Base-by-base conservation (phyloP, 2,797 vertebrate species). In the Rhinophrynus dorsalis region DNA sequence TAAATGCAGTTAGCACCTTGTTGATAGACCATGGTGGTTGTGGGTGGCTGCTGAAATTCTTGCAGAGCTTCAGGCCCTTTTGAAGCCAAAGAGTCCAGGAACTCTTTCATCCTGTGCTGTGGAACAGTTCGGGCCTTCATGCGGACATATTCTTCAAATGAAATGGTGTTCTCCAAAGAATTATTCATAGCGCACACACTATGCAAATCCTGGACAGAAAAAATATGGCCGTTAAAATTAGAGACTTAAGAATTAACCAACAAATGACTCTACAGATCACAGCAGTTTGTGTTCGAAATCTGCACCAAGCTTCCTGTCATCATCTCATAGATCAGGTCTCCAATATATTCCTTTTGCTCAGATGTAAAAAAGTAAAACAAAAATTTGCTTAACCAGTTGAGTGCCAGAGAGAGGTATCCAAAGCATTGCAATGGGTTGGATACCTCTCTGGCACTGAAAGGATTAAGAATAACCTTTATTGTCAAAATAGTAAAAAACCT, bases 41-140 rank as follows among this genome's bases (percentile, higher is more conserved):
- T 96, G 44, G 85, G 87, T 0, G 90, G 90, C 80, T 90, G 94
- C 80, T 97, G 94, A 74, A 98, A 98, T 77, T 98, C 95, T 79
- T 96, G 95, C 75, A 98, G 87, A 35, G 94, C 96, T 80, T 98
- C 95, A 0, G 94, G 93, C 24, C 94, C 95, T 79, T 97, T 98
- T 60, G 83, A 93, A 75, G 94, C 94, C 83, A 98, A 81, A 2
- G 96, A 97, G 82, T 98, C 96, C 78, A 98, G 85, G 77, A 98
- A 98, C 81, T 98, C 96, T 85, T 98, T 98, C 96, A 98, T 98
- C 82, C 95, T 94, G 88, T 98, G 95, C 76, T 98, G 96, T 2
- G 96, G 96, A 75, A 98, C 93, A 13, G 94, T 94, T 69, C 94
- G 90, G 0, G 95, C 95, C 85, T 96, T 98, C 77, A 97, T 93